Evolutionary conservation across 2,113 vertebrate species (phyloP).

Genomic region (Corvus hawaiiensis): DNA sequence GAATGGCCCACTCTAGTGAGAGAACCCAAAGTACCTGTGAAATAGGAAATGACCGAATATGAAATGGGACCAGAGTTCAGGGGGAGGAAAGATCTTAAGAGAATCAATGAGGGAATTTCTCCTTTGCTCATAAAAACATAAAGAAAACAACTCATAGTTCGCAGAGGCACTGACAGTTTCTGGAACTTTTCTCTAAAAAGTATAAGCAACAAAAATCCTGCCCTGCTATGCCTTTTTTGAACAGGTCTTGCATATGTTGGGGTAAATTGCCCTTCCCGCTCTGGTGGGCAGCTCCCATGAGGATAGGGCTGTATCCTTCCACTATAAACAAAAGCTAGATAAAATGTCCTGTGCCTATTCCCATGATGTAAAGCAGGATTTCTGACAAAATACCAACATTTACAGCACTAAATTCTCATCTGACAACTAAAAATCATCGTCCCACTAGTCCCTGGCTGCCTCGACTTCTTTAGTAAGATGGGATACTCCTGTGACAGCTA

Average conservation of each 20-base stretch:
- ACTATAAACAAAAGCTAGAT: neutral
- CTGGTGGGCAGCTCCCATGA: neutral
- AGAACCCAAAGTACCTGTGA: constrained; percentile 4
- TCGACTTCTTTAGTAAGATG: neutral
- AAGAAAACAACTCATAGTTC: neutral
- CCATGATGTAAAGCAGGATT: neutral
- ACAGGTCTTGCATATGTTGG: neutral
- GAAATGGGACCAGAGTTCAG: neutral
- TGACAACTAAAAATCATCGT: neutral
- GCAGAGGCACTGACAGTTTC: neutral
- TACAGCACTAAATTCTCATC: neutral
- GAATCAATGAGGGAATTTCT: neutral
- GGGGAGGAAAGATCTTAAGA: neutral
- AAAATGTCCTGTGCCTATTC: neutral
- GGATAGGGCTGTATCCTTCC: neutral
- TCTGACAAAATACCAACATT: neutral
- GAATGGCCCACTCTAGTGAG: constrained; percentile 9
- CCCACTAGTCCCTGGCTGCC: neutral
- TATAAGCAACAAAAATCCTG: neutral
- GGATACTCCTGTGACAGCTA: neutral
- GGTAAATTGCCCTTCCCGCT: neutral
- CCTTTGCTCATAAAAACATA: neutral
- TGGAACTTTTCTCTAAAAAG: neutral
- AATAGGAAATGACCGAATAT: neutral
- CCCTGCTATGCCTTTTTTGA: neutral